Evolutionary conservation across 2,797 vertebrate species (phyloP), one percentile per base, ranked within the genome.

Genomic region (Pachyuromys duprasi): DNA sequence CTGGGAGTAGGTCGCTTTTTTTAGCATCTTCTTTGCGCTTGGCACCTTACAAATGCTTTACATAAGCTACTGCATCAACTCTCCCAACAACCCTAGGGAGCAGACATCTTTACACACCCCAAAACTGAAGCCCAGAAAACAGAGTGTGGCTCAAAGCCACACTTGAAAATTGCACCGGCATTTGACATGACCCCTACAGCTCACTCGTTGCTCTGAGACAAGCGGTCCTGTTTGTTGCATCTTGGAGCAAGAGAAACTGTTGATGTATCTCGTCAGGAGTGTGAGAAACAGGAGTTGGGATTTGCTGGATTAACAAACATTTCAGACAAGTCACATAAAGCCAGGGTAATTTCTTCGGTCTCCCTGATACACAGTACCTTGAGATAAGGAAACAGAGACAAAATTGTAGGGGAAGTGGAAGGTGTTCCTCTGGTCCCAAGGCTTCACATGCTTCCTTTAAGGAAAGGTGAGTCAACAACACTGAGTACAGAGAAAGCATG

Each of bases 111-210:
- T 42, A 57, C 45, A 31, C n/a, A 4, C 11, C 22, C 42, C 14
- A 65, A 89, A 94, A 94, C 75, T 65, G 55, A 93, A 92, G 70
- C 96, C 74, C 13, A 22, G 42, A 91, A 49, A 89, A 39, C 39
- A 95, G 55, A 26, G 9, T 20, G 33, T 36, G 90, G 36, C 62
- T 78, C 72, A 55, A 26, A 88, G 69, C 20, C 80, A 55, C 0
- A 6, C 28, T 94, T 62, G 4, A n/a, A 39, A 91, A 70, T n/a
- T n/a, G 57, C 39, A 88, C n/a, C 17, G 26, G 36, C 78, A 14
- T 65, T 49, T 67, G 4, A 42, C 2, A 0, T 2, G 1, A 55
- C 39, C 76, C 1, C 42, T 8, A 2, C 0, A 6, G 67, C 39
- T 91, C 82, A 5, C n/a, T 45, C 53, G 33, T 8, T 86, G 55